phyloP scores from a whole-genome alignment of 1,140 invertebrate genomes.

The Pseudomyrmex gracilis region DNA sequence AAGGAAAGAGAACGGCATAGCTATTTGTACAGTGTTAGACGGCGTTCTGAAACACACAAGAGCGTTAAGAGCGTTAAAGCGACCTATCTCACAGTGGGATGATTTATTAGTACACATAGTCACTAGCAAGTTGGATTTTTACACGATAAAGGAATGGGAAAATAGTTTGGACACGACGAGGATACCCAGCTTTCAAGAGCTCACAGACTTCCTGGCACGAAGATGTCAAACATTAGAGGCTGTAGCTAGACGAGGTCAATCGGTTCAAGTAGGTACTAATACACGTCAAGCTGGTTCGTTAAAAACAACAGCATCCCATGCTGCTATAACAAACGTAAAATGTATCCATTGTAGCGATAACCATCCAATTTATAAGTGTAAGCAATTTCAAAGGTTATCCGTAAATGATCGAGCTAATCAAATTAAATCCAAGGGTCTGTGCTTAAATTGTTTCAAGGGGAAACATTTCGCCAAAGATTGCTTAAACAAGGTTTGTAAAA shows the following conservation, averaged over 20 bases:
- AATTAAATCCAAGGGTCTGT: not conserved
- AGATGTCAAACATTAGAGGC: not conserved
- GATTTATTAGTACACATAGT: not conserved
- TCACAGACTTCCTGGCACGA: not conserved
- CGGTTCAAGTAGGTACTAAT: not conserved
- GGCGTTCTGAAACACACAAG: not conserved
- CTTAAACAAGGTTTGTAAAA: not conserved
- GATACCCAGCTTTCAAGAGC: not conserved
- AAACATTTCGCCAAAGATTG: not conserved
- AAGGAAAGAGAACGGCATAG: constrained; percentile 29
- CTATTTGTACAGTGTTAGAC: not conserved
- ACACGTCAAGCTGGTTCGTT: not conserved
- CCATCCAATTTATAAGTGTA: not conserved
- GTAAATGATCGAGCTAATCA: not conserved
- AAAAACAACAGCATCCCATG: not conserved
- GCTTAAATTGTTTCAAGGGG: no score
- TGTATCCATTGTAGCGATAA: not conserved
- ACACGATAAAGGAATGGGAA: constrained; percentile 7
- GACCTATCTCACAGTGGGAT: not conserved
- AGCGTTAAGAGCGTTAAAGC: not conserved
- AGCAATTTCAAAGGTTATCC: not conserved
- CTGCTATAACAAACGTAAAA: not conserved
- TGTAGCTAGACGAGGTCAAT: not conserved
- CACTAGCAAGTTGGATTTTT: not conserved
- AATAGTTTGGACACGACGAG: not conserved